Percentiles rank a stretch among this genome's conserved stretches.
Conservation (phyloP, 1,140 invertebrate species). For the Apis dorsata region DNA sequence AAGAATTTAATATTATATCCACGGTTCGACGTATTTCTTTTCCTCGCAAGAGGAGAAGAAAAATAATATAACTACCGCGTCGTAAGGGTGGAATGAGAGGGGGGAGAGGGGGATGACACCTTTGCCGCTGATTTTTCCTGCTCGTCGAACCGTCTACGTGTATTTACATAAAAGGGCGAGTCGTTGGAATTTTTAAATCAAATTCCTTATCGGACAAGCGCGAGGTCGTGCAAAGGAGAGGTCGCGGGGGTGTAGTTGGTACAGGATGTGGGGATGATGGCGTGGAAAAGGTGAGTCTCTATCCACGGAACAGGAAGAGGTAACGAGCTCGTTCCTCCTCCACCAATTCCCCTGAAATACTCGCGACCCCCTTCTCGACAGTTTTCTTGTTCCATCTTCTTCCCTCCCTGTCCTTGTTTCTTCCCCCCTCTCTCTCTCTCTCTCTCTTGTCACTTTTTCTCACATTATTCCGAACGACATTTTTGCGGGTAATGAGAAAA, state of each 20-base stretch:
- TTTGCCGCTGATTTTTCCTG: constrained; percentile 72
- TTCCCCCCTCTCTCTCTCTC: neutral
- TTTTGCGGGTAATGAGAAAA: constrained; percentile 64
- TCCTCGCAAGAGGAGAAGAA: constrained; percentile 38
- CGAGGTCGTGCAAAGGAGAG: constrained; percentile 51
- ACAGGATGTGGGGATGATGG: constrained; percentile 36
- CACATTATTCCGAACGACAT: constrained; percentile 41
- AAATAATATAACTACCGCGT: constrained; percentile 5
- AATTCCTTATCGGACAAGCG: constrained; percentile 75
- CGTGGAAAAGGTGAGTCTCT: constrained; percentile 72
- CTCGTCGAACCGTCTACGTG: constrained; percentile 70
- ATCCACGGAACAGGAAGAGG: constrained; percentile 65
- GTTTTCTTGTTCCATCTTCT: neutral
- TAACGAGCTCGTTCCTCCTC: constrained; percentile 71
- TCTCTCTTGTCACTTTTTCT: neutral
- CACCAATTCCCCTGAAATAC: constrained; percentile 46
- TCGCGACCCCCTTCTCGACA: constrained; percentile 40
- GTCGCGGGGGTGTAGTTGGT: constrained; percentile 25
- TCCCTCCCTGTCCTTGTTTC: constrained; percentile 14
- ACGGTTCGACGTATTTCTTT: neutral
- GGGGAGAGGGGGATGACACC: constrained; percentile 21
- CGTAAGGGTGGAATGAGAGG: constrained; percentile 7
- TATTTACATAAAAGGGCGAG: constrained; percentile 77
- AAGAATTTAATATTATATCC: no score
- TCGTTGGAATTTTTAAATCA: constrained; percentile 77